A percentile compares a stretch with the other conserved stretches of the same genome.
Evolutionary conservation across 2,797 vertebrate species (phyloP).

Genomic region (Cheirogaleus major): DNA sequence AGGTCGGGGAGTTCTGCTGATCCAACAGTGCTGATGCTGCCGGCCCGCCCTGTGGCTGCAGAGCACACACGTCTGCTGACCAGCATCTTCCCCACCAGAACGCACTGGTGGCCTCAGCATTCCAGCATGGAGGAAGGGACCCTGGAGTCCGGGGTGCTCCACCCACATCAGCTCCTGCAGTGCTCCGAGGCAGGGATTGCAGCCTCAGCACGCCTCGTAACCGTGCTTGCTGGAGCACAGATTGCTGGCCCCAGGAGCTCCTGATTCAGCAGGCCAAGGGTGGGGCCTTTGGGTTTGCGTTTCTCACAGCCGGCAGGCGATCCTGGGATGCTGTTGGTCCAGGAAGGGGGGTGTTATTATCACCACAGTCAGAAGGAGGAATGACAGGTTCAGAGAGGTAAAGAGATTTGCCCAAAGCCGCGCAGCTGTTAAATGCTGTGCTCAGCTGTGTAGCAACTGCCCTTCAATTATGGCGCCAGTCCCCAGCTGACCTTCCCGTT

Average conservation of each 20-base stretch:
- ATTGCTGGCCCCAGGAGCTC: neutral
- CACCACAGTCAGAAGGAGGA: neutral
- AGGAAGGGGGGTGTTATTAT: neutral
- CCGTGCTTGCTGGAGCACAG: too few relatives aligned
- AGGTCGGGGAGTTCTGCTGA: neutral
- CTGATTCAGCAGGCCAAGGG: neutral
- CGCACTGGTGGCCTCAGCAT: neutral
- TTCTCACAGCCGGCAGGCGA: neutral
- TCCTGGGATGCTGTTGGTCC: neutral
- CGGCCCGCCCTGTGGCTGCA: neutral
- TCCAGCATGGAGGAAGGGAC: neutral
- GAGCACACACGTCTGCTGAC: neutral
- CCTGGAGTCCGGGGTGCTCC: rapidly evolving
- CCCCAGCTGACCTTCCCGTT: neutral
- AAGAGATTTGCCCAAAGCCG: neutral
- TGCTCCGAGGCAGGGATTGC: too few relatives aligned
- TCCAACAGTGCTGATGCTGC: conserved; percentile 53
- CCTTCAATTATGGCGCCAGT: too few relatives aligned
- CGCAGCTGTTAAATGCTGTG: neutral
- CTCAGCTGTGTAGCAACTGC: neutral
- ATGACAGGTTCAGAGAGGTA: neutral
- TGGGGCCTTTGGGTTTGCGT: rapidly evolving
- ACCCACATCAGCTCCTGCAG: rapidly evolving
- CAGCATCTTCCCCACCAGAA: neutral
- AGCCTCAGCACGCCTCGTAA: neutral